Base-by-base conservation (phyloP, 2,888 invertebrate genomes). In the Erebia ligea region DNA sequence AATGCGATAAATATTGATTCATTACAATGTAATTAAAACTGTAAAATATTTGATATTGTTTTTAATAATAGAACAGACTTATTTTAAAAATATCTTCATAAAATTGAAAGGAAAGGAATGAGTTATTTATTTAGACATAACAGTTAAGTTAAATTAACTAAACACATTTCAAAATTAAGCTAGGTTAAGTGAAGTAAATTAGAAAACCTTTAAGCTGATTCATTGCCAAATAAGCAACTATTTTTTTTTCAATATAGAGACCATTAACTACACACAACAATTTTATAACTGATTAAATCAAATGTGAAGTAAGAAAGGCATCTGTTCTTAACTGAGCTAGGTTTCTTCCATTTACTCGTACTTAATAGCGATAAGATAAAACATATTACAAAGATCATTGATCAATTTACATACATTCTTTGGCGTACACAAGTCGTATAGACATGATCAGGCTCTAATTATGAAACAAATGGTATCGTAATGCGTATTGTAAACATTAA, bases 391-490 rank as follows among this genome's bases (percentile, higher is more conserved):
- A 21, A n/a, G 17, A 61, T 45, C 67, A 54, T 66, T 70, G 61
- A 65, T 57, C 56, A 68, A 70, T 17, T 42, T 11, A 70, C 64
- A 48, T 62, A 62, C 68, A 73, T 71, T 68, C 65, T 62, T 63
- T 6, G 17, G 8, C 67, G 45, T 67, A 45, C 34, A 25, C 45
- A 58, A 21, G 11, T 10, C 56, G 15, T 19, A 40, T 15, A 42
- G 45, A 59, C 63, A 62, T 67, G 66, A 68, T 65, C 62, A 64
- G 54, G 48, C 13, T 63, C 21, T 61, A 63, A 71, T 71, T 69
- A 73, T 69, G 66, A 73, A 73, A 73, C 52, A 17, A 70, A 73
- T n/a, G n/a, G 25, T 69, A 72, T 68, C 65, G 68, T 62, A 73
- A 73, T 48, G 57, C 54, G n/a, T 63, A 59, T 59, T 64, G 69